Base-by-base conservation (phyloP, 2,888 invertebrate species). In the Baronia brevicornis region DNA sequence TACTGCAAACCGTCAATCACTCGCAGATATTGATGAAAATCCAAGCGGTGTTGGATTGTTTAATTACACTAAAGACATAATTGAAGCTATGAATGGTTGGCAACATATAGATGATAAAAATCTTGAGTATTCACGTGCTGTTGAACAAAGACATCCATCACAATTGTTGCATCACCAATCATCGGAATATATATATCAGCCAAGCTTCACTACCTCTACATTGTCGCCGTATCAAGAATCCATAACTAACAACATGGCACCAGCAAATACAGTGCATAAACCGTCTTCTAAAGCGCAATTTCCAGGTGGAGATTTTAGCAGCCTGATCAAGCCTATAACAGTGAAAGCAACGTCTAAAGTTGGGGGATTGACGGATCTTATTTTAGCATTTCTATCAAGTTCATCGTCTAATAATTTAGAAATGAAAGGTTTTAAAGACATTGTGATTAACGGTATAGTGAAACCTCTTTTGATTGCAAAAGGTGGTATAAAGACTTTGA, bases 381-480 rank as follows among this genome's bases (percentile, higher is more conserved):
- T 75, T 5, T 46, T 77, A 8, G 52, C 71, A 12, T 50, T 82
- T 4, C 46, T 84, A 10, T 59, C 64, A 1, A 71, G 79, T 8
- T 57, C 69, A 1, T 38, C 57, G 3, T 43, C 60, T 0, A 64
- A 64, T 12, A 66, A 62, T 29, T 39, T 60, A 2, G 56, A 68
- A 39, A 28, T 70, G 22, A 61, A 55, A 42, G 79, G 78, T 6
- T 59, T 84, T 13, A 73, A 69, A 39, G 74, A 73, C 17, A 45
- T 75, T 3, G 45, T 79, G 8, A 58, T 77, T 19, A 70, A 78
- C 19, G 77, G 78, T 4, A 67, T 84, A 34, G 41, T 84, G 18
- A 74, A 61, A 36, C 78, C 82, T 1, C 51, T 84, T 3, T 46
- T 78, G 17, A 35, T 53, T 0, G 69, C 70, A 12, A 80, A 77